A percentile compares a stretch with the other conserved stretches of the same genome.
Conservation (phyloP, 2,888 invertebrate species). For the Sialis fuliginosa region DNA sequence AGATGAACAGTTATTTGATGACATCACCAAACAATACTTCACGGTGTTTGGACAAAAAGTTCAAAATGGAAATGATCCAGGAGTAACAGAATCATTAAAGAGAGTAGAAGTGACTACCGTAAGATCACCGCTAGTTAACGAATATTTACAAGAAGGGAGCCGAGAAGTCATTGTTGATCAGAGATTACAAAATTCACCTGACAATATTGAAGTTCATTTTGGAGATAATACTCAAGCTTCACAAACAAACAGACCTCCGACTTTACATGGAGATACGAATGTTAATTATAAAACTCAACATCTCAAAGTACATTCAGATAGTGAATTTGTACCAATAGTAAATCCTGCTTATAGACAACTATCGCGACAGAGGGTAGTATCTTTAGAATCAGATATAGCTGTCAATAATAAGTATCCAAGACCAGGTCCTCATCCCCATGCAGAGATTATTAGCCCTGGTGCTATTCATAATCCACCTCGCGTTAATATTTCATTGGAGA, state of each 20-base stretch:
- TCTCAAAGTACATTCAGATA: conserved; percentile 49
- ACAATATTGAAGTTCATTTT: conserved; percentile 5
- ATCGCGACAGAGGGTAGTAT: conserved; percentile 10
- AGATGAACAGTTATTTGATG: conserved; percentile 45
- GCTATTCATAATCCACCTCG: conserved; percentile 21
- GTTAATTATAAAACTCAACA: conserved; percentile 53
- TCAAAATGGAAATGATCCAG: conserved; percentile 28
- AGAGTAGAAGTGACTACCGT: conserved; percentile 3
- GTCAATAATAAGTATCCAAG: conserved; percentile 30
- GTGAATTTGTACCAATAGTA: conserved; percentile 36
- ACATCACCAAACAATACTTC: conserved; percentile 56
- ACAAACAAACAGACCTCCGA: conserved; percentile 17
- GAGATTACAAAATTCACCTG: conserved; percentile 2
- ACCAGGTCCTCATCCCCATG: conserved; percentile 26
- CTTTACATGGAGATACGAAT: conserved; percentile 45
- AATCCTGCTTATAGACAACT: conserved; percentile 17
- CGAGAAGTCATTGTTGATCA: conserved; percentile 7
- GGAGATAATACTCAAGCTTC: conserved; percentile 12
- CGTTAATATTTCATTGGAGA: conserved; percentile 19
- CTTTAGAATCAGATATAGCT: conserved; percentile 25
- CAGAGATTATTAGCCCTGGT: conserved; percentile 21
- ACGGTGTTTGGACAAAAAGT: conserved; percentile 56
- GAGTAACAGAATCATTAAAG: conserved; percentile 15
- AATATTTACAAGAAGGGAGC: conserved; percentile 8
- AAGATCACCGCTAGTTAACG: conserved; percentile 6